phyloP scores from a whole-genome alignment of 2,888 invertebrate species.

The Terebella lapidaria region DNA sequence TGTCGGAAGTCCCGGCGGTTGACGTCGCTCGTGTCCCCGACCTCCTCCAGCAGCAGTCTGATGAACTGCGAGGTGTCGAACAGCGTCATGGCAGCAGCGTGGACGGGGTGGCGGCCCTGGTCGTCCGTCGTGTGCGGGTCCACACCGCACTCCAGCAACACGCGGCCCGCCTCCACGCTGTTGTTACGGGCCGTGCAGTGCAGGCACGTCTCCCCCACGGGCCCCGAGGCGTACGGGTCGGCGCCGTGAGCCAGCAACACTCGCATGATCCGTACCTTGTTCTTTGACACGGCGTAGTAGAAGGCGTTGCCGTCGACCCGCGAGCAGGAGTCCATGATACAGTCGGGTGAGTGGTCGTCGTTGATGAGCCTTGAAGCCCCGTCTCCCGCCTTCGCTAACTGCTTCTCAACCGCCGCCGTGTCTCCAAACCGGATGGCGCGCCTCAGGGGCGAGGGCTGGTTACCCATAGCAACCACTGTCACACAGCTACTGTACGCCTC shows the following conservation, averaged over 20 bases:
- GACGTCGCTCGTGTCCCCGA: not conserved
- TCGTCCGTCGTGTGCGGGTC: slow-evolving; percentile 9
- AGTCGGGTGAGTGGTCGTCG: slow-evolving; percentile 19
- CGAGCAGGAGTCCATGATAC: slow-evolving; percentile 11
- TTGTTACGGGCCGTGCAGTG: slow-evolving; percentile 5
- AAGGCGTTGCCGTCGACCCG: slow-evolving; percentile 7
- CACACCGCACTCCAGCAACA: not conserved
- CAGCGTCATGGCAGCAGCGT: not conserved
- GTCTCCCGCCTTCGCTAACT: slow-evolving; percentile 11
- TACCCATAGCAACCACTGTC: too few species aligned
- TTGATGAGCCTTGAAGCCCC: slow-evolving; percentile 16
- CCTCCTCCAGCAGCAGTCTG: not conserved
- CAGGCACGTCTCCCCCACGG: slow-evolving; percentile 1
- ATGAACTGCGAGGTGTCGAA: slow-evolving; percentile 8
- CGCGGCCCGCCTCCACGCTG: not conserved
- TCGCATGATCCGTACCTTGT: not conserved
- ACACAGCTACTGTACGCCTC: too few species aligned
- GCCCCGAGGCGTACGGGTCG: slow-evolving; percentile 3
- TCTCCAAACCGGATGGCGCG: slow-evolving; percentile 3
- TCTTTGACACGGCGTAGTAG: slow-evolving; percentile 9
- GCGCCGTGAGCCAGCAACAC: slow-evolving; percentile 6
- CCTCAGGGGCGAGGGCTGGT: slow-evolving; percentile 8
- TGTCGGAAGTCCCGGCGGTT: slow-evolving; percentile 4
- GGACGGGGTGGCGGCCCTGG: slow-evolving; percentile 5
- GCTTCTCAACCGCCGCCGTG: not conserved